Percentiles rank a stretch among this genome's conserved stretches.
phyloP scores from a whole-genome alignment of 2,888 invertebrate species.

The Spisula subtruncata region DNA sequence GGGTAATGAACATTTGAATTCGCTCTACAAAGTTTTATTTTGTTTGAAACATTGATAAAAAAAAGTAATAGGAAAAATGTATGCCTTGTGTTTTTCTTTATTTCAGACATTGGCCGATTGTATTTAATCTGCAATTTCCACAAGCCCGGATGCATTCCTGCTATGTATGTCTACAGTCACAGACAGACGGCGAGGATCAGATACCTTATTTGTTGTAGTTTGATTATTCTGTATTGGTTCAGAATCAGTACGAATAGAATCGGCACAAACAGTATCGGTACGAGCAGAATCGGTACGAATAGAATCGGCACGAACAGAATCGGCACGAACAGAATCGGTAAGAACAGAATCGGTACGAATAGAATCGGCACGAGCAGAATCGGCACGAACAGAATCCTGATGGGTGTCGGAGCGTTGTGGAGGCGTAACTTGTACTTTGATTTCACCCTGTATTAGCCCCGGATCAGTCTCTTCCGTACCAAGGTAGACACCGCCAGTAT shows the following conservation, averaged over 20 bases:
- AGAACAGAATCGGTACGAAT: no score
- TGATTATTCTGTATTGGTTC: background rate
- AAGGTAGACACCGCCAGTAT: background rate
- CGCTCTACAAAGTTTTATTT: no score
- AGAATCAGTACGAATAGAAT: background rate
- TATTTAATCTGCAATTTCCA: slow-evolving; percentile 8
- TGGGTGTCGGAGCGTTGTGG: background rate
- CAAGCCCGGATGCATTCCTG: background rate
- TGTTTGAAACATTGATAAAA: no score
- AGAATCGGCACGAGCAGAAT: no score
- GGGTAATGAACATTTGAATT: no score
- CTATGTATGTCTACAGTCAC: background rate
- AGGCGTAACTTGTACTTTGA: background rate
- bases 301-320: no score
- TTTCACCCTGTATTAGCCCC: background rate
- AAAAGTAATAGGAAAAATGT: no score
- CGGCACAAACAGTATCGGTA: no score
- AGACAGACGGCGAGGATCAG: background rate
- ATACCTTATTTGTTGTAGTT: background rate
- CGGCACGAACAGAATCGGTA: no score
- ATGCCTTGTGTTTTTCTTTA: no score
- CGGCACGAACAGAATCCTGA: background rate
- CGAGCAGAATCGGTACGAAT: no score
- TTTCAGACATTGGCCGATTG: background rate
- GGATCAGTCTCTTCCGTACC: background rate